phyloP scores from a whole-genome alignment of 2,797 vertebrate genomes.

The Mallotus villosus region DNA sequence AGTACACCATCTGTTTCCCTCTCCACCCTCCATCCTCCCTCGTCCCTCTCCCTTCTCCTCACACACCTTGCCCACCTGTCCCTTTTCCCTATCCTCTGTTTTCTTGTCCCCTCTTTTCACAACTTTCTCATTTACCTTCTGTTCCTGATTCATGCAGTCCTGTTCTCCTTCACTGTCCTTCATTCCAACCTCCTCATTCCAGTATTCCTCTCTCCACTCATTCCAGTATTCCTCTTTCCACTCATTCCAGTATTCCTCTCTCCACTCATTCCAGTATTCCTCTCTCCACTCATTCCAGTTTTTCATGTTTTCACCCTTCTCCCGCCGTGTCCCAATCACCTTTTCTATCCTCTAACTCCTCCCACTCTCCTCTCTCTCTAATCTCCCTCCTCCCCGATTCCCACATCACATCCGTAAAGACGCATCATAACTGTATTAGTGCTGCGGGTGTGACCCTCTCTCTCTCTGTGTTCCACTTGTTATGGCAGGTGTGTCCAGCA shows the following conservation, averaged over 20 bases:
- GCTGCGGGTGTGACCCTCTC: background rate
- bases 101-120: background rate
- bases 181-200: background rate
- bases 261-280: background rate
- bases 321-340: too few species aligned
- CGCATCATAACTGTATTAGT: too few species aligned
- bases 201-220: background rate
- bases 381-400: background rate
- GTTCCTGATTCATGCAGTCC: background rate
- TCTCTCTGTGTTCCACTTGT: background rate
- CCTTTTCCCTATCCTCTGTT: background rate
- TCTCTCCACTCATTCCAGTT: background rate
- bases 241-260: background rate
- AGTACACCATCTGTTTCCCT: constrained; percentile 17
- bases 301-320: background rate
- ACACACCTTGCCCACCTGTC: background rate
- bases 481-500: constrained; percentile 82
- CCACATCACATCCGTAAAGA: too few species aligned
- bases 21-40: background rate
- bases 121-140: background rate
- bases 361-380: background rate
- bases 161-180: background rate
- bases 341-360: too few species aligned
- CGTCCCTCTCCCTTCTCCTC: background rate
- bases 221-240: background rate